A percentile compares a stretch with the other conserved stretches of the same genome.
phyloP scores from a whole-genome alignment of 2,797 vertebrate species.

The Myotis daubentonii region DNA sequence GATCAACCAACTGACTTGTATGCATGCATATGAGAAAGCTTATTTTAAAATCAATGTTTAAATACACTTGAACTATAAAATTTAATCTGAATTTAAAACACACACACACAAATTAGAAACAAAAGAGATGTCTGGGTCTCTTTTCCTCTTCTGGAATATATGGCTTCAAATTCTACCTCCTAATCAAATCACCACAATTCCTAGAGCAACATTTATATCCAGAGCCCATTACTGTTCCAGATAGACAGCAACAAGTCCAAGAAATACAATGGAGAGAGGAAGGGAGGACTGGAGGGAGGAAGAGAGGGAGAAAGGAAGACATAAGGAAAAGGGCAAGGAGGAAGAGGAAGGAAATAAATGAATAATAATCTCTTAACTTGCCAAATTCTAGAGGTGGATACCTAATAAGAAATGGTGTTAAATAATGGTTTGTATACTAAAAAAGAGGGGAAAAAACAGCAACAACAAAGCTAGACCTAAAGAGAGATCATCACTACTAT shows the following conservation, averaged over 20 bases:
- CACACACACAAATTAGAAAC: neutral
- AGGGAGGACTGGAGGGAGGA: neutral
- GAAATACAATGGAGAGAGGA: neutral
- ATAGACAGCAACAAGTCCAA: conserved; percentile 19
- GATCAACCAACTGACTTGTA: too few relatives aligned
- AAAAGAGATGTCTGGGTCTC: neutral
- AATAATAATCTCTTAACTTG: neutral
- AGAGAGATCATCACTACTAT: neutral
- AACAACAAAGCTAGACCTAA: neutral
- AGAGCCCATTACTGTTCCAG: neutral
- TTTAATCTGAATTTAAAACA: neutral
- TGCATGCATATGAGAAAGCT: neutral
- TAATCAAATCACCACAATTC: neutral
- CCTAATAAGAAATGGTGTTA: neutral
- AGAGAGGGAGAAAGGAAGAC: neutral
- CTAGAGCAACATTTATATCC: neutral
- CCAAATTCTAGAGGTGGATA: neutral
- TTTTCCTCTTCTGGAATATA: neutral
- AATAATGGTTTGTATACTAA: conserved; percentile 38
- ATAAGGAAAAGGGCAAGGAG: neutral
- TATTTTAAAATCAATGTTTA: neutral
- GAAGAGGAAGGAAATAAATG: neutral
- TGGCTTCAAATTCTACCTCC: neutral
- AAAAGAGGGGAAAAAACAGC: neutral
- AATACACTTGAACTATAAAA: neutral